Evolutionary conservation across 1,140 invertebrate genomes (phyloP).

Genomic region (Harlomillsia oculata): DNA sequence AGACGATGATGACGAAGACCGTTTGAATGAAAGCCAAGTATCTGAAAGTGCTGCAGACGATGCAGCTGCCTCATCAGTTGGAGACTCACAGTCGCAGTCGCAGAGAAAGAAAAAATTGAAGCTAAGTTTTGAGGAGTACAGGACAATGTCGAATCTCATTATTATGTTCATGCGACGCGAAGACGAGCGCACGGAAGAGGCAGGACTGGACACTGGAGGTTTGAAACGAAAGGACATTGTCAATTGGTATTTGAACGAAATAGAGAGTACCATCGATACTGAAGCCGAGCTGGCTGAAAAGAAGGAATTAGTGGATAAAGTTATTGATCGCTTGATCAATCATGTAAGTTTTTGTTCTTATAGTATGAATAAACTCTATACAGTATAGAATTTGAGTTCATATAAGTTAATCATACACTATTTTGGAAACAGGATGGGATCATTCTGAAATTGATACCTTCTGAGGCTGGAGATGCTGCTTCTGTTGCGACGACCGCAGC

Average conservation of each 20-base stretch:
- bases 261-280: slow-evolving; percentile 75
- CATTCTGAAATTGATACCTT: slow-evolving; percentile 73
- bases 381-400: slow-evolving; percentile 7
- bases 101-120: slow-evolving; percentile 70
- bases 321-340: slow-evolving; percentile 85
- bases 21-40: slow-evolving; percentile 2
- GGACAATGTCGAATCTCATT: slow-evolving; percentile 81
- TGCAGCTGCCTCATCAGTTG: slow-evolving; percentile 15
- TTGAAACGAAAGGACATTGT: slow-evolving; percentile 73
- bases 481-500: slow-evolving; percentile 50
- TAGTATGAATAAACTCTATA: slow-evolving; percentile 11
- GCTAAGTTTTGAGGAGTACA: slow-evolving; percentile 91
- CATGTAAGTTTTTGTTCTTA: slow-evolving; percentile 54
- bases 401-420: slow-evolving; percentile 32
- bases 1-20: slow-evolving; percentile 29
- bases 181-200: slow-evolving; percentile 55
- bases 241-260: slow-evolving; percentile 87
- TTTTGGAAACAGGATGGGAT: slow-evolving; percentile 66
- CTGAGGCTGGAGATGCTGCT: slow-evolving; percentile 48
- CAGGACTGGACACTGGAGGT: slow-evolving; percentile 51
- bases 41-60: slow-evolving; percentile 40
- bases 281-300: slow-evolving; percentile 83
- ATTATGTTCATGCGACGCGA: slow-evolving; percentile 77
- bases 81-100: slow-evolving; percentile 23
- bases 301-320: slow-evolving; percentile 87